A percentile compares a stretch with the other conserved stretches of the same genome.
Evolutionary conservation across 2,113 vertebrate genomes (phyloP).

Genomic region (Pachycephala philippinensis): DNA sequence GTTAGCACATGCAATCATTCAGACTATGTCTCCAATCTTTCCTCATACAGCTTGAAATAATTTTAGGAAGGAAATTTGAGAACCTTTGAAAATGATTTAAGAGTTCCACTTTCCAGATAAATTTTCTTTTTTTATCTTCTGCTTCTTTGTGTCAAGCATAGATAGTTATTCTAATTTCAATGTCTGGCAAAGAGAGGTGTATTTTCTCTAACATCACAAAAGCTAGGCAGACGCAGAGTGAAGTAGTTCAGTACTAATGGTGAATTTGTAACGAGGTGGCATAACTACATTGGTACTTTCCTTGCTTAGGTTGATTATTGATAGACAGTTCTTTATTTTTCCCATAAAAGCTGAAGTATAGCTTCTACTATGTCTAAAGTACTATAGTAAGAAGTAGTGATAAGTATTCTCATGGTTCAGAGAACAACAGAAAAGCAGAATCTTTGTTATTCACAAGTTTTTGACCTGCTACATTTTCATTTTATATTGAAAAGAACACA

Average conservation of each 20-base stretch:
- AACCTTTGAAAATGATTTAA: neutral
- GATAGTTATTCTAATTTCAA: conserved; percentile 28
- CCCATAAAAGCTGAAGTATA: neutral
- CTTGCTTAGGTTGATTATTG: neutral
- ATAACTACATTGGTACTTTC: neutral
- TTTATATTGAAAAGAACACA: neutral
- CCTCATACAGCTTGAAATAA: neutral
- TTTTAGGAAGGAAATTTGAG: neutral
- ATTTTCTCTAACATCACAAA: neutral
- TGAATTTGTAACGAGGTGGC: neutral
- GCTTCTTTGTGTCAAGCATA: neutral
- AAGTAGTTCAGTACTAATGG: neutral
- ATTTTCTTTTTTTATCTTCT: neutral
- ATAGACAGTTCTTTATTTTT: neutral
- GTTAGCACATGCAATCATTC: neutral
- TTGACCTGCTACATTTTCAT: neutral
- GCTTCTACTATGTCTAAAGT: neutral
- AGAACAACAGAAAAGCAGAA: neutral
- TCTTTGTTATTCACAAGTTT: neutral
- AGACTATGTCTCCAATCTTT: neutral
- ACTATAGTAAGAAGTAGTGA: neutral
- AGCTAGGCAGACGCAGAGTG: neutral
- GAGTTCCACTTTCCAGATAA: neutral
- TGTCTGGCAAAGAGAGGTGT: neutral
- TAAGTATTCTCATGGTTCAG: neutral